Evolutionary conservation across 2,888 invertebrate genomes (phyloP).

Genomic region (Strigamia crassipes): DNA sequence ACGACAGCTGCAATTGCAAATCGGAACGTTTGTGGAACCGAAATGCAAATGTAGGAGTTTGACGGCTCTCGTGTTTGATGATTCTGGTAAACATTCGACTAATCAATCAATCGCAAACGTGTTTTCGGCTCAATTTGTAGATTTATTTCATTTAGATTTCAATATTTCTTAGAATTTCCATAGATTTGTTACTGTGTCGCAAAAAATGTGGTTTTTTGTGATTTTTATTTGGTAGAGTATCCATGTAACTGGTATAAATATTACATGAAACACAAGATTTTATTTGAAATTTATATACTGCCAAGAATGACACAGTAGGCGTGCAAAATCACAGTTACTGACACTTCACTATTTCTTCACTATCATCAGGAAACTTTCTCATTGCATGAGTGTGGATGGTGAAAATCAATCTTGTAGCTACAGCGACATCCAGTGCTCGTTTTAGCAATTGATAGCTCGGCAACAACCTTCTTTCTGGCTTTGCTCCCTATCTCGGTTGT

Average conservation of each 20-base stretch:
- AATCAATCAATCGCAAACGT: neutral
- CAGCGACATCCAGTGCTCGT: constrained; percentile 38
- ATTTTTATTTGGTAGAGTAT: neutral
- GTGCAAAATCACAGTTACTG: neutral
- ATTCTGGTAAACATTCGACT: neutral
- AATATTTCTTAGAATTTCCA: too few species aligned
- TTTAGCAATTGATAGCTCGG: constrained; percentile 25
- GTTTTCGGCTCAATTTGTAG: neutral
- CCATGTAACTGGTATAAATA: neutral
- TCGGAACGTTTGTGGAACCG: neutral
- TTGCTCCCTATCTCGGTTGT: neutral
- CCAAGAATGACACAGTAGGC: neutral
- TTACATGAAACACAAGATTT: neutral
- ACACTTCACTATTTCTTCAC: neutral
- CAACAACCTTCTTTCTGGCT: neutral
- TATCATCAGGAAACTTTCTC: neutral
- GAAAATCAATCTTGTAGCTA: constrained; percentile 5
- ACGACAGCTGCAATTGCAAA: neutral
- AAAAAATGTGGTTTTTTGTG: neutral
- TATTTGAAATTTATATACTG: neutral
- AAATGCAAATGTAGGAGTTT: neutral
- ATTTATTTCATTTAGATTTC: neutral
- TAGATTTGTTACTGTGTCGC: neutral
- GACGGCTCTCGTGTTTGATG: neutral
- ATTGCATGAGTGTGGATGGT: neutral